Percentiles rank a stretch among this genome's conserved stretches.
These are phyloP conservation scores for Amblyornis subalaris DNA, from an alignment of 2,113 vertebrate species.

Conservation along the genomic window DNA sequence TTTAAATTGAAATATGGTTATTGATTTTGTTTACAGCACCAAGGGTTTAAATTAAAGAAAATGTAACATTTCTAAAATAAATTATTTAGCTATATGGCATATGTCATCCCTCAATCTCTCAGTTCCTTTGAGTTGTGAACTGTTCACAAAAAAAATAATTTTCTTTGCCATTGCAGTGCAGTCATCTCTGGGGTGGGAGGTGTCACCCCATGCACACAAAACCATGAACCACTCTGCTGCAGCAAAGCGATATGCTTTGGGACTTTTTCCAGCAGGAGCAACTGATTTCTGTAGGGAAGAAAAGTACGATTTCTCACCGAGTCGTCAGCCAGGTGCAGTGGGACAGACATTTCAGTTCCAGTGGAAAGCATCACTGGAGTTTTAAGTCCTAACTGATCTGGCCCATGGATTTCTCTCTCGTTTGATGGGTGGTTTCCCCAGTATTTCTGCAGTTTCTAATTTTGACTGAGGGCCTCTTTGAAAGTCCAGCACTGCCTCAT, in stretches of 20 bases:
- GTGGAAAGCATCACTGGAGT: not conserved
- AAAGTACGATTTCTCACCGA: not conserved
- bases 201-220: not conserved
- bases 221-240: rapidly evolving
- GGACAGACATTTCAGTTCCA: not conserved
- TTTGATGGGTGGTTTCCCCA: not conserved
- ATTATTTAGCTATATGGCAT: not conserved
- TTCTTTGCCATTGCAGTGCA: not conserved
- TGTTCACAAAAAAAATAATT: not conserved
- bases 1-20: not conserved
- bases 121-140: not conserved
- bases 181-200: not conserved
- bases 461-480: not conserved
- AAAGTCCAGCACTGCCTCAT: not conserved
- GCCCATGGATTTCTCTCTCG: not conserved
- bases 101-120: not conserved
- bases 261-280: not conserved
- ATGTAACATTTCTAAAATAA: not conserved
- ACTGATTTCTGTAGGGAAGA: not conserved
- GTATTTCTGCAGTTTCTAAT: not conserved
- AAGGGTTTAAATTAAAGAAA: slow-evolving; percentile 20
- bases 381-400: not conserved
- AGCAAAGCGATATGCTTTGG: not conserved
- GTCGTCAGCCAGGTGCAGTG: not conserved
- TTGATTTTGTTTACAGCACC: slow-evolving; percentile 14